Percentiles rank a stretch among this genome's conserved stretches.
Evolutionary conservation across 2,113 vertebrate genomes (phyloP).

Genomic region (Phyllostomus discolor): DNA sequence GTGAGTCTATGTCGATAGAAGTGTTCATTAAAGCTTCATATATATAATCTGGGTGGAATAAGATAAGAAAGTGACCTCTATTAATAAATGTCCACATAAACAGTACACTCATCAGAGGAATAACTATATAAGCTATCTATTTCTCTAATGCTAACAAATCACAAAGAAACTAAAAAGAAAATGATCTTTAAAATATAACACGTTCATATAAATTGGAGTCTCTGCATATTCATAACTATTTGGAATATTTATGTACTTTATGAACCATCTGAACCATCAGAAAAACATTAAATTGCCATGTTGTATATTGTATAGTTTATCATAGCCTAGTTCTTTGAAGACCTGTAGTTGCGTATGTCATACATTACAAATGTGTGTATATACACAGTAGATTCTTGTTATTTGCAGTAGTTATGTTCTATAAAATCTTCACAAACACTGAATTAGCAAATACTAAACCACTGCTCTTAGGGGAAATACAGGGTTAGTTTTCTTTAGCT

Average conservation of each 20-base stretch:
- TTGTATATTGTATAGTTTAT: background rate
- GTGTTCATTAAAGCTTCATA: slow-evolving; percentile 89
- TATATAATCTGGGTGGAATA: slow-evolving; percentile 84
- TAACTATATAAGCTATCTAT: background rate
- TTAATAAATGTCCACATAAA: background rate
- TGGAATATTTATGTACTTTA: background rate
- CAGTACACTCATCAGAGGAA: background rate
- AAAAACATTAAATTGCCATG: background rate
- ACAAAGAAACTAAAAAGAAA: background rate
- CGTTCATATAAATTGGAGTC: background rate
- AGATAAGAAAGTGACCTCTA: slow-evolving; percentile 10
- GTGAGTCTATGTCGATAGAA: slow-evolving; percentile 77
- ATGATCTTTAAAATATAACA: background rate
- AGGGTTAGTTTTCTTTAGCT: background rate
- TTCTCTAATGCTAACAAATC: slow-evolving; percentile 26
- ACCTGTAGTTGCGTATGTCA: background rate
- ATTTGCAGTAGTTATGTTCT: background rate
- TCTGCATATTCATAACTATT: slow-evolving; percentile 9
- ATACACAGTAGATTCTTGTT: background rate
- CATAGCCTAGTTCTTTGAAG: background rate
- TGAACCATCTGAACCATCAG: background rate
- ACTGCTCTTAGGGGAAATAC: background rate
- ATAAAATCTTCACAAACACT: background rate
- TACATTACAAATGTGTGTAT: background rate
- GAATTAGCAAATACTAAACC: background rate